Base-by-base conservation (phyloP, 2,888 invertebrate genomes). In the Papilio demoleus region DNA sequence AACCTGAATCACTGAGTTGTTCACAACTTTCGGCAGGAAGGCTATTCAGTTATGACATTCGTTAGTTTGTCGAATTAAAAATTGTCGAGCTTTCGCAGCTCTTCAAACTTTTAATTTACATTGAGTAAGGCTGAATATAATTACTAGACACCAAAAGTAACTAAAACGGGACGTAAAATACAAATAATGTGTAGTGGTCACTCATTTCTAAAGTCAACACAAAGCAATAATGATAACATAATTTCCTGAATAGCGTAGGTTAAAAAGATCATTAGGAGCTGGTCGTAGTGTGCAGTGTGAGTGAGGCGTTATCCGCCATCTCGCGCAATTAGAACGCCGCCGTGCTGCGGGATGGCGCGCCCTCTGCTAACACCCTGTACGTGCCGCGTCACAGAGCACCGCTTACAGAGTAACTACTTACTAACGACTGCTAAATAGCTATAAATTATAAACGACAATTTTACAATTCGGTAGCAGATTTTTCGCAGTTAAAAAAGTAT, bases 351-450 rank as follows among this genome's bases (percentile, higher is more conserved):
- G 9, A 22, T 38, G 22, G n/a, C 38, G 24, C 6, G 24, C 24
- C 12, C 11, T 27, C 19, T n/a, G 11, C 17, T 11, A 19, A 42
- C 27, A 45, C n/a, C 14, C 31, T 19, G 59, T 42, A 65, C 45
- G 59, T 36, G 65, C 12, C 58, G 22, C 34, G 59, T 22, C 65
- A 56, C 53, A 58, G 65, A 40, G 38, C 19, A 53, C 17, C 38
- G 1, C 0, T 50, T 22, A n/a, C 45, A 36, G 50, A 3, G 22
- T 11, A n/a, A 24, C 6, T 5, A 14, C n/a, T 22, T 47, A 40
- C 17, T 42, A 42, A 17, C 2, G 9, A 17, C 5, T 40, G 0
- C 9, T 38, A 14, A 38, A 40, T 40, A 0, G n/a, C n/a, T n/a
- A n/a, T n/a, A n/a, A n/a, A n/a, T n/a, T n/a, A n/a, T n/a, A n/a